Conservation (phyloP, 2,888 invertebrate genomes). For the Apamea crenata region DNA sequence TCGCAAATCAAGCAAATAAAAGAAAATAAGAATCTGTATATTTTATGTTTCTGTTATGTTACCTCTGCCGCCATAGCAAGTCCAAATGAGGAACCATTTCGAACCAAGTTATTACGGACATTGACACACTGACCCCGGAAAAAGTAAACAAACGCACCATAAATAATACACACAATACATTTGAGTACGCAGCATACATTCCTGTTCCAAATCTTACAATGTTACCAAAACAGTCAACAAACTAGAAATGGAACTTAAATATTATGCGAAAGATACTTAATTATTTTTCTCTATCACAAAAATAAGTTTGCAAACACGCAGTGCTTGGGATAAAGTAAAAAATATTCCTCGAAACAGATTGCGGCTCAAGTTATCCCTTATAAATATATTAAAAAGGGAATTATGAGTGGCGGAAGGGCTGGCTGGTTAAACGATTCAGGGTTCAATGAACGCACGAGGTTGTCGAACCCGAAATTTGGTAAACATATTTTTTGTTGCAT, state of each 20-base stretch:
- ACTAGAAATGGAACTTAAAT: conserved; percentile 11
- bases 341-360: conserved; percentile 64
- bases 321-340: conserved; percentile 50
- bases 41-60: conserved; percentile 34
- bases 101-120: conserved; percentile 14
- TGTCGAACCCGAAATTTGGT: conserved; percentile 16
- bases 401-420: conserved; percentile 48
- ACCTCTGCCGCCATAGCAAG: not conserved
- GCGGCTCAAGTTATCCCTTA: conserved; percentile 55
- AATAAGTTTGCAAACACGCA: conserved; percentile 12
- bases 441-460: conserved; percentile 26
- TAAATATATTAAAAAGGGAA: conserved; percentile 65
- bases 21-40: conserved; percentile 27
- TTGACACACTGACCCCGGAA: conserved; percentile 54
- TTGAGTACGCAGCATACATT: conserved; percentile 47
- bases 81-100: not conserved
- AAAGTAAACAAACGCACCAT: conserved; percentile 40
- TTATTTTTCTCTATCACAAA: not conserved
- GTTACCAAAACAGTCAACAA: not conserved
- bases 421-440: conserved; percentile 39
- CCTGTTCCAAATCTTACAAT: conserved; percentile 18
- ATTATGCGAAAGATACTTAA: not conserved
- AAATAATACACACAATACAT: conserved; percentile 47
- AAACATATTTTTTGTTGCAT: conserved; percentile 20
- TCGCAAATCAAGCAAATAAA: not conserved